phyloP scores from a whole-genome alignment of 2,113 vertebrate genomes.

The Tursiops truncatus region DNA sequence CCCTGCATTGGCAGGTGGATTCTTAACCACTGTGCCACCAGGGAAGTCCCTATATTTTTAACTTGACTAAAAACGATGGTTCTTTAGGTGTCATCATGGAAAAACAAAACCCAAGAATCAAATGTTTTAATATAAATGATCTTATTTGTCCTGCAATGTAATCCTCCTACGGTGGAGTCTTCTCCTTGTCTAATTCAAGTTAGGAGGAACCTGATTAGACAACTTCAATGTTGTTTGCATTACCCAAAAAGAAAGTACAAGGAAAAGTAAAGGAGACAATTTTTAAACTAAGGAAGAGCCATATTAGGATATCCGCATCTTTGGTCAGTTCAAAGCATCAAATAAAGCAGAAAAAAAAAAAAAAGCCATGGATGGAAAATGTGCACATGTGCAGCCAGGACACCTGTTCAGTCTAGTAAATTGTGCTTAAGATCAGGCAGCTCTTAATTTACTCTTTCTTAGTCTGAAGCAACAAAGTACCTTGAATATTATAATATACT shows the following conservation, averaged over 20 bases:
- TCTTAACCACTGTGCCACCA: too few relatives aligned
- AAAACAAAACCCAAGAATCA: not conserved
- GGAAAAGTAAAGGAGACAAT: not conserved
- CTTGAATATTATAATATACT: conserved; percentile 1
- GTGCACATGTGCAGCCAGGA: not conserved
- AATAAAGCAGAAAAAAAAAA: not conserved
- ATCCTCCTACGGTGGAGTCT: not conserved
- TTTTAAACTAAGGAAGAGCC: conserved; percentile 49
- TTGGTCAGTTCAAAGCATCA: not conserved
- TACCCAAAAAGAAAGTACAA: not conserved
- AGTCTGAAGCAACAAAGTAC: not conserved
- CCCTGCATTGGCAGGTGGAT: too few relatives aligned
- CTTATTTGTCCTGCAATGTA: not conserved
- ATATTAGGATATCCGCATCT: not conserved
- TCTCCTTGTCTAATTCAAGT: not conserved
- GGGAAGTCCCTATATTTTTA: not conserved
- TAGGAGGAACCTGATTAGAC: not conserved
- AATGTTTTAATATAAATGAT: conserved; percentile 31
- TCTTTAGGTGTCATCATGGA: not conserved
- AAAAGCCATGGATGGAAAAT: not conserved
- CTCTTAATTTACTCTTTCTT: conserved; percentile 19
- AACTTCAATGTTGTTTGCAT: not conserved
- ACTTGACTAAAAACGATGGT: conserved; percentile 6
- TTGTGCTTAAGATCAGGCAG: not conserved
- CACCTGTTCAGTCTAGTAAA: not conserved